Percentiles rank a stretch among this genome's conserved stretches.
These are phyloP conservation scores for Platorchestia sp. DNA, from an alignment of 1,140 invertebrate species.

Conservation along the genomic window DNA sequence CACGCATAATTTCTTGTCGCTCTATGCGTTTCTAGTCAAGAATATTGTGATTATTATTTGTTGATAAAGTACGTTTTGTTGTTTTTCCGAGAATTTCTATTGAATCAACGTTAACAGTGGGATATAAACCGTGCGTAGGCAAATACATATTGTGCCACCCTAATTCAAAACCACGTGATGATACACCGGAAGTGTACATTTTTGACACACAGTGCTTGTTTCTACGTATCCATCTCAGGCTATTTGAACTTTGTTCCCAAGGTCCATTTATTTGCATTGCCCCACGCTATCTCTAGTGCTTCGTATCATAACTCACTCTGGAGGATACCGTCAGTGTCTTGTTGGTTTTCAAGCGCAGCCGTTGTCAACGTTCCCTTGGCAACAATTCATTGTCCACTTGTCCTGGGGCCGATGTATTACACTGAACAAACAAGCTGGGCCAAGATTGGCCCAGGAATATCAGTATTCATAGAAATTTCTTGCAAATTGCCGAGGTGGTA, in stretches of 20 bases:
- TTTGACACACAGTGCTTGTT: neutral
- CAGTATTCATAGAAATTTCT: conserved; percentile 52
- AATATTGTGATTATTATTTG: conserved; percentile 45
- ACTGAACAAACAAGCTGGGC: conserved; percentile 7
- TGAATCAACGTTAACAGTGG: neutral
- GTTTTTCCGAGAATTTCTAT: conserved; percentile 4
- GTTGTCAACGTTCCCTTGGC: conserved; percentile 31
- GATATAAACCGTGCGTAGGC: neutral
- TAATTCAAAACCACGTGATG: neutral
- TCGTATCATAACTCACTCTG: conserved; percentile 10
- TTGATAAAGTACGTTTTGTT: conserved; percentile 35
- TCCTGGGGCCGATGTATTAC: conserved; percentile 26
- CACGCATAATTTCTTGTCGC: conserved; percentile 49
- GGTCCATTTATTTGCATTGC: neutral
- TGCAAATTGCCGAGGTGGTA: conserved; percentile 48
- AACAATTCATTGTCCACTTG: conserved; percentile 20
- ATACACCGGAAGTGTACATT: neutral
- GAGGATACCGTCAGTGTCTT: neutral
- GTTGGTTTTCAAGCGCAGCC: neutral
- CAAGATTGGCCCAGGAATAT: conserved; percentile 43
- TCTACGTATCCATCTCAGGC: neutral
- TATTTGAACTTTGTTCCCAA: neutral
- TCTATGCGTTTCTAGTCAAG: conserved; percentile 48
- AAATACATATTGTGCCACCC: neutral
- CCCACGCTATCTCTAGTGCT: neutral